Conservation (phyloP, 2,113 vertebrate genomes). For the Atlantisia rogersi region DNA sequence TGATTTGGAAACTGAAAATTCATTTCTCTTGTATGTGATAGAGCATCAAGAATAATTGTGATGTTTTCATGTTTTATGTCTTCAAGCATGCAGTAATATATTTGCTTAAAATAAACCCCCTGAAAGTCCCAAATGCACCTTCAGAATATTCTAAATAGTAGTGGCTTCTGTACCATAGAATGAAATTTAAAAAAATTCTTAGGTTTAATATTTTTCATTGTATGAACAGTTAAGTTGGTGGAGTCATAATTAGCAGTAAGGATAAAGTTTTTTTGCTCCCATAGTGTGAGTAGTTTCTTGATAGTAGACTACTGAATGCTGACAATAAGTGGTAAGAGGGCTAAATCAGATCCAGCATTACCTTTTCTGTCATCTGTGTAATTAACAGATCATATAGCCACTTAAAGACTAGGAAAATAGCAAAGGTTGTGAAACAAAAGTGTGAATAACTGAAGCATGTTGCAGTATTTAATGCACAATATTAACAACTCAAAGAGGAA, state of each 20-base stretch:
- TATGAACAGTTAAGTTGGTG: neutral
- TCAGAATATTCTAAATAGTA: neutral
- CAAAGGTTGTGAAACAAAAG: neutral
- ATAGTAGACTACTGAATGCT: neutral
- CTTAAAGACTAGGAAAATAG: neutral
- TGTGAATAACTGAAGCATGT: neutral
- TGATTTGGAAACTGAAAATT: neutral
- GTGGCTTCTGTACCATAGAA: neutral
- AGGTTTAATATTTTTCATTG: neutral
- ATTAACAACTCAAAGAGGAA: neutral
- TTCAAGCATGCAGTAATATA: neutral
- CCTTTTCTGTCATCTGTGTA: neutral
- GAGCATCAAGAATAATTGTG: neutral
- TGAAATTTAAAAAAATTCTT: neutral
- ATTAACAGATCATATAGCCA: neutral
- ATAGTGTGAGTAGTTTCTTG: neutral
- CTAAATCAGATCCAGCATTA: neutral
- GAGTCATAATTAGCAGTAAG: neutral
- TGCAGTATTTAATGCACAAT: neutral
- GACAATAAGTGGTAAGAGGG: neutral
- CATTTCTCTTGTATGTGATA: neutral
- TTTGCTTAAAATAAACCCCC: neutral
- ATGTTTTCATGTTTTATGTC: neutral
- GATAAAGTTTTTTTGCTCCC: neutral
- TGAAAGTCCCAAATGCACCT: neutral